Evolutionary conservation across 2,888 invertebrate genomes (phyloP).

Genomic region (Maniola hyperantus): DNA sequence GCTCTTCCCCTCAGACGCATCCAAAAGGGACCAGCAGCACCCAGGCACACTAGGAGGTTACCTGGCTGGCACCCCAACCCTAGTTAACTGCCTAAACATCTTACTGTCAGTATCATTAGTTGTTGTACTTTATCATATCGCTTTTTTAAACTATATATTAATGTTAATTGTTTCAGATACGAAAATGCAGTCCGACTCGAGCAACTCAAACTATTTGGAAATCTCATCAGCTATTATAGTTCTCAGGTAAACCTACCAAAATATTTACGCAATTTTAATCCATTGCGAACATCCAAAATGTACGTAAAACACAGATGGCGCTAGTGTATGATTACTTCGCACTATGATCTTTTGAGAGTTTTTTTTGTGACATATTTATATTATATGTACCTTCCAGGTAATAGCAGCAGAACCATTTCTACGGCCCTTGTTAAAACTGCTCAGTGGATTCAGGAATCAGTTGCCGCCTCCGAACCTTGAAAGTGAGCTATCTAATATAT

Average conservation of each 20-base stretch:
- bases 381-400: conserved; percentile 81
- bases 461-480: conserved; percentile 91
- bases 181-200: conserved; percentile 92
- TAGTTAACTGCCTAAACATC: no score
- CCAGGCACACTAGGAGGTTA: no score
- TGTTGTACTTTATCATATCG: no score
- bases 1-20: no score
- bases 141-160: neutral
- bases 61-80: no score
- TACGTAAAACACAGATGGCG: no score
- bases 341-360: no score
- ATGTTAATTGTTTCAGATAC: conserved; percentile 81
- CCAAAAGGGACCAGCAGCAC: no score
- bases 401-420: conserved; percentile 95
- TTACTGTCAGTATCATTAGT: no score
- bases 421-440: conserved; percentile 91
- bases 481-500: conserved; percentile 78
- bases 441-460: conserved; percentile 90
- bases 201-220: conserved; percentile 93
- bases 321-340: no score
- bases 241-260: conserved; percentile 58
- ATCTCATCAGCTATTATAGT: conserved; percentile 91
- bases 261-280: neutral
- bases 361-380: neutral
- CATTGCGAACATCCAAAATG: no score